Evolutionary conservation across 23 tunicate genomes (phyloP), one percentile per base, ranked within the genome.

Genomic region (Diplosoma virens): DNA sequence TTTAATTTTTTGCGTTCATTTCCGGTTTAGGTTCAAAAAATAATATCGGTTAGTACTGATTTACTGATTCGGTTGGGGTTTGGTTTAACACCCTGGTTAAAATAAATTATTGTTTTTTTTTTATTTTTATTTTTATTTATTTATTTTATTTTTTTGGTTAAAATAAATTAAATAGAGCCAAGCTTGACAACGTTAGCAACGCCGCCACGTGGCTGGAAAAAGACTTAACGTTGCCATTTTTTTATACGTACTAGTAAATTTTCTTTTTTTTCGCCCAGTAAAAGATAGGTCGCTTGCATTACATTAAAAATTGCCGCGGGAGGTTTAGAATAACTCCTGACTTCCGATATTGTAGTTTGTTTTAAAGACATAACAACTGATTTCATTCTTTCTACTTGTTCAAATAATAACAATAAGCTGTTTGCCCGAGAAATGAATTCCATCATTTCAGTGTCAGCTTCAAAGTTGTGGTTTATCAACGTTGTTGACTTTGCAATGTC

Each of bases 311-410:
- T 61, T 50, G 70, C 86, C 5, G 60, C 17, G 7, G 86, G 86
- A 22, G 86, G 86, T 1, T 71, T 71, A 2, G 46, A 71, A 63
- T 81, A 81, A 71, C 86, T 81, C 5, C 86, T 76, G 9, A 81
- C 79, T 63, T 81, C 86, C 11, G 86, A 81, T 25, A 81, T 67
- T 2, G 74, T 67, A 18, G 74, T 25, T 67, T 67, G 74, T 67
- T 67, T 67, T 25, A 67, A 25, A n/a, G 74, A 67, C 74, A 67
- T 67, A 67, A 67, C 74, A 34, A 67, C 52, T 18, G 74, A 67
- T 22, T 67, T 67, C 74, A 67, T 67, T 35, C 74, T 35, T 37
- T 67, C 74, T 17, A 67, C 50, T 37, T 67, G 74, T 25, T 36
- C 74, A 16, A 67, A 67, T 35, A 67, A 22, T 2, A 37, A 35